These are phyloP conservation scores for Daphoenositta chrysoptera DNA, from an alignment of 2,113 vertebrate genomes.

Conservation along the genomic window DNA sequence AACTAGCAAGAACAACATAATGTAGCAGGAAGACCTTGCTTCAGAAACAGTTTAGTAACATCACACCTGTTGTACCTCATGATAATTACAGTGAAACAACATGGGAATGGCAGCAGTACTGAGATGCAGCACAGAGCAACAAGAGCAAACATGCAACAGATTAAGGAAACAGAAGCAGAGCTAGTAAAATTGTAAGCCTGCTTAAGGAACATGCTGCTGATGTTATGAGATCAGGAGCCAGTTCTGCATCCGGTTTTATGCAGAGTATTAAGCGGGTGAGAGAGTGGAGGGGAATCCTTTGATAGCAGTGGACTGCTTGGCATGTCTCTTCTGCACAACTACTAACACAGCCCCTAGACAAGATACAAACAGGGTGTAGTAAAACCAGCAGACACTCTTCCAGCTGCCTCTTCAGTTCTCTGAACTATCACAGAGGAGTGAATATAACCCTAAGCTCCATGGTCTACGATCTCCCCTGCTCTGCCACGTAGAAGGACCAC, in stretches of 20 bases:
- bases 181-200: slow-evolving; percentile 1
- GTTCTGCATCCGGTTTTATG: neutral
- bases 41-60: neutral
- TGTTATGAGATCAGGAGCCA: neutral
- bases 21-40: neutral
- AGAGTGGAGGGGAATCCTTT: neutral
- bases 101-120: neutral
- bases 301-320: neutral
- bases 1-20: neutral
- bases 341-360: neutral
- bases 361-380: neutral
- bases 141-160: neutral
- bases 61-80: neutral
- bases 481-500: neutral
- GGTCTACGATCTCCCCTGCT: neutral
- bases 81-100: neutral
- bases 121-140: neutral
- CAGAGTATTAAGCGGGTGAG: neutral
- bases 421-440: neutral
- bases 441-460: neutral
- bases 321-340: neutral
- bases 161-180: slow-evolving; percentile 1
- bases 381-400: neutral
- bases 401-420: neutral
- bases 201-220: neutral